phyloP scores from a whole-genome alignment of 2,113 vertebrate genomes.

The Tachysurus vachellii region DNA sequence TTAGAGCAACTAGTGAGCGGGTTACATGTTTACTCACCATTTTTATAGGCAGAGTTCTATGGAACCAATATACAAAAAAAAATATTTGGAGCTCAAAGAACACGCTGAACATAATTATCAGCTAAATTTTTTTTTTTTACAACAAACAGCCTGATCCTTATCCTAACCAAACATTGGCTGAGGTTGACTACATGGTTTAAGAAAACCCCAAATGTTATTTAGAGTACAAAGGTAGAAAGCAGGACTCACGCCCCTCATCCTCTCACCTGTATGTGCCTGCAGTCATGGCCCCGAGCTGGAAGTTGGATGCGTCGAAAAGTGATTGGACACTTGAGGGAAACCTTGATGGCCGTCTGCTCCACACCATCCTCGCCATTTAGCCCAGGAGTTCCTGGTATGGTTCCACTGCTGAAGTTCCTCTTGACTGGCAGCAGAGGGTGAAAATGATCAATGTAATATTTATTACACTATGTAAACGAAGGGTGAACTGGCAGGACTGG shows the following conservation, averaged over 20 bases:
- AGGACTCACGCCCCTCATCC: background rate
- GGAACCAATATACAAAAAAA: background rate
- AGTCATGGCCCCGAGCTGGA: constrained; percentile 90
- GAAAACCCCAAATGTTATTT: background rate
- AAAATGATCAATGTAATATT: background rate
- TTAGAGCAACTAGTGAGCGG: background rate
- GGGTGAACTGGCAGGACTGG: background rate
- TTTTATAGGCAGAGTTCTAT: background rate
- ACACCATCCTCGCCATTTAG: constrained; percentile 92
- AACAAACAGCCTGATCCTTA: background rate
- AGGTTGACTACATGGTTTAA: background rate
- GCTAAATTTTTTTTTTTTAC: background rate
- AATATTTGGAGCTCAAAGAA: background rate
- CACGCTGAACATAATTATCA: background rate
- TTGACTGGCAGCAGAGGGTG: constrained; percentile 75
- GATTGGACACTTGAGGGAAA: constrained; percentile 95
- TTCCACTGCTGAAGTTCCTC: constrained; percentile 92
- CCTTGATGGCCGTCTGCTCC: constrained; percentile 95
- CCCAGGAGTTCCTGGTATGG: constrained; percentile 88
- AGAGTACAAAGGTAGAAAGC: background rate
- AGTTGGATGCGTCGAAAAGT: constrained; percentile 96
- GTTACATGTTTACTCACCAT: background rate
- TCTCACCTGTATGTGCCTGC: constrained; percentile 90
- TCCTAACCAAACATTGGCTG: background rate
- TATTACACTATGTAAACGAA: background rate